Percentiles rank a stretch among this genome's conserved stretches.
These are phyloP conservation scores for Colletes gigas DNA, from an alignment of 1,140 invertebrate genomes.

Conservation along the genomic window DNA sequence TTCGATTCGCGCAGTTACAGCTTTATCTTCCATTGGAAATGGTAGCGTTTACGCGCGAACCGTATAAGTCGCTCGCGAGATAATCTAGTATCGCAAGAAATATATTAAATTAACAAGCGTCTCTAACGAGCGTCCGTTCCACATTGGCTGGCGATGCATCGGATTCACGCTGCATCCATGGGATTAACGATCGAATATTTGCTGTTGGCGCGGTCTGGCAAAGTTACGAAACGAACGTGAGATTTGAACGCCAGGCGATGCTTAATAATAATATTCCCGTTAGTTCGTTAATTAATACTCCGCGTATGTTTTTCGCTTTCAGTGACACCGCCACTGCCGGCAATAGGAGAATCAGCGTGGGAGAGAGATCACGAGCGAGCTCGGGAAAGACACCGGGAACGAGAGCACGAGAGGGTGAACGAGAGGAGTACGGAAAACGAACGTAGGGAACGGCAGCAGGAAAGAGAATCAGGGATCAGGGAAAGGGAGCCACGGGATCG, in stretches of 20 bases:
- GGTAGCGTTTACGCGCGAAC: neutral
- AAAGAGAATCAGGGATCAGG: slow-evolving; percentile 63
- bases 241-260: neutral
- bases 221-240: neutral
- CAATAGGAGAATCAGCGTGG: slow-evolving; percentile 60
- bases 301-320: slow-evolving; percentile 36
- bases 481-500: slow-evolving; percentile 70
- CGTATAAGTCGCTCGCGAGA: neutral
- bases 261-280: neutral
- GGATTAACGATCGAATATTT: slow-evolving; percentile 9
- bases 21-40: slow-evolving; percentile 9
- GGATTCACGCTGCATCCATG: neutral
- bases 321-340: slow-evolving; percentile 63
- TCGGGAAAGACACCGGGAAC: slow-evolving; percentile 58
- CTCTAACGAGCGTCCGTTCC: neutral
- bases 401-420: slow-evolving; percentile 67
- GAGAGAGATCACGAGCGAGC: slow-evolving; percentile 62
- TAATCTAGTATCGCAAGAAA: neutral
- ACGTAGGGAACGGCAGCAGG: slow-evolving; percentile 62
- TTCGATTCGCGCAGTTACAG: neutral
- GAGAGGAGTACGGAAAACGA: slow-evolving; percentile 69
- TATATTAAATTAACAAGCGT: slow-evolving; percentile 6
- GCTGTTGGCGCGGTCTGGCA: neutral
- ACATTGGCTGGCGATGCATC: neutral
- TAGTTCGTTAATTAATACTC: slow-evolving; percentile 16